phyloP scores from a whole-genome alignment of 1,140 invertebrate species.

The Teleopsis dalmanni region DNA sequence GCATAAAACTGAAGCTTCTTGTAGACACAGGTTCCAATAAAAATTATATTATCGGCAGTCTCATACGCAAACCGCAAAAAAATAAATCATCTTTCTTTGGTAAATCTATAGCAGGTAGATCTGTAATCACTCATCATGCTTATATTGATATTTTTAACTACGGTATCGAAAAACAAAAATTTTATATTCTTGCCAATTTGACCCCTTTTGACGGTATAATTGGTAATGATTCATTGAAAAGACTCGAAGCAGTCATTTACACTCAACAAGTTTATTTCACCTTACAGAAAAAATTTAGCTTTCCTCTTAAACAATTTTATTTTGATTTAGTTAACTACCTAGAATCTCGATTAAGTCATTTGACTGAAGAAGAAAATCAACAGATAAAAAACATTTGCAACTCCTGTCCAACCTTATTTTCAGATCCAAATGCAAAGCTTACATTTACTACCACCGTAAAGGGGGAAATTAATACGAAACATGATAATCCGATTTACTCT shows the following conservation, averaged over 20 bases:
- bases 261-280: conserved; percentile 10
- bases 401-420: conserved; percentile 8
- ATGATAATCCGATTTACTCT: neutral
- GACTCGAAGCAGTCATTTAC: conserved; percentile 14
- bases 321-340: conserved; percentile 14
- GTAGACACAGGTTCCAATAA: conserved; percentile 16
- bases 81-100: conserved; percentile 14
- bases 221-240: conserved; percentile 15
- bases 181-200: conserved; percentile 13
- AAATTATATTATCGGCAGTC: conserved; percentile 15
- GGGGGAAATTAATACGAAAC: neutral
- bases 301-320: conserved; percentile 6
- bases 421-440: no score
- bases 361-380: neutral
- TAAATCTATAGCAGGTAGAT: conserved; percentile 13
- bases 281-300: conserved; percentile 5
- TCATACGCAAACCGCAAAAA: neutral
- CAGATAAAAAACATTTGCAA: neutral
- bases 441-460: neutral
- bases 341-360: conserved; percentile 4
- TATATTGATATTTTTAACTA: conserved; percentile 12
- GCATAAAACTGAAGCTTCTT: conserved; percentile 13
- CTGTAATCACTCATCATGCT: conserved; percentile 11
- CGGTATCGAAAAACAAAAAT: conserved; percentile 4
- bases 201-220: conserved; percentile 16